Evolutionary conservation across 2,888 invertebrate genomes (phyloP), one percentile per base, ranked within the genome.

Genomic region (Xestia xanthographa): DNA sequence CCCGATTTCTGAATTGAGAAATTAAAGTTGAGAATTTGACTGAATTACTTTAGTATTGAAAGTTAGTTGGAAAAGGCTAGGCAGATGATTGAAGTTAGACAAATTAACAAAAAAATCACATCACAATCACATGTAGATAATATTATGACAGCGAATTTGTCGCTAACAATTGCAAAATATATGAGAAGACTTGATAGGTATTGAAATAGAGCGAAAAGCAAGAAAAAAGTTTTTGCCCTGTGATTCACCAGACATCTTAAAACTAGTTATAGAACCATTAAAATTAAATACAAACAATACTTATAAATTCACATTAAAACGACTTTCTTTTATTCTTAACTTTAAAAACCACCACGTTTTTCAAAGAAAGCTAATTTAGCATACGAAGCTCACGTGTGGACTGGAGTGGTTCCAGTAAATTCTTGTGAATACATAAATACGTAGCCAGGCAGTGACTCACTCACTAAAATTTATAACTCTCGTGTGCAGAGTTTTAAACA

Each of bases 401-500:
- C 84, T 80, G 65, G 84, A 87, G 86, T 86, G 83, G 77, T 80
- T 86, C 82, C 85, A 85, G 89, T 90, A 91, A 90, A 92, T 92
- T 91, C 91, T 88, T 90, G 75, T 78, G 91, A 91, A 92, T 90
- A 89, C 86, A 91, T 91, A 90, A 91, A 89, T 90, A 90, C 80
- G 86, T 85, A 83, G 80, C 67, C 73, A 82, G 86, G 89, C 89
- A 92, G 91, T 92, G 92, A 91, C 92, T 92, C 87, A 88, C 83
- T 87, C 89, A 90, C 86, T 90, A 87, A 91, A 92, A 93, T 93
- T 92, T 93, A 93, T 91, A 91, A 90, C 91, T 86, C 89, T 90
- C 91, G 90, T 91, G 92, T 91, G 91, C 91, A 85, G 91, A 92
- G 91, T 92, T 93, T 93, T 90, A 92, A 93, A 90, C 90, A 92